Base-by-base conservation (phyloP, 2,888 invertebrate genomes). In the Heteromurus nitidus region DNA sequence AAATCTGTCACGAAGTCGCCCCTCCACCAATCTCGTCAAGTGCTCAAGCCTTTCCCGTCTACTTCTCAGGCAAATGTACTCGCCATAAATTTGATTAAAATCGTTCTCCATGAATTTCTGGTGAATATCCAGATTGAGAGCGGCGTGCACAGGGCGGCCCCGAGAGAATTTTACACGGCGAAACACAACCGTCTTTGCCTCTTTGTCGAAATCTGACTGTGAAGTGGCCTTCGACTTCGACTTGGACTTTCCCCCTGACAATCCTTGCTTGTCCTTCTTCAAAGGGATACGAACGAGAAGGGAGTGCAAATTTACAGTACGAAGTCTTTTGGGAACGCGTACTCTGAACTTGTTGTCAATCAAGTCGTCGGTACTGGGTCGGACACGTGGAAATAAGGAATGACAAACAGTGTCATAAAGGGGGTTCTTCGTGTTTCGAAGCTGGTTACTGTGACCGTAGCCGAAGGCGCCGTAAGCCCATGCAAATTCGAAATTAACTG, bases 101-200 rank as follows among this genome's bases (percentile, higher is more conserved):
- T 86, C 85, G n/a, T 81, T 82, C 44, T 85, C 83, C 60, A 86
- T 62, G 44, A 82, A 82, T 31, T 82, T 82, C 55, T 86, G 85
- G 53, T 84, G 76, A 68, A 86, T 86, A 24, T 84, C 82, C 64
- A 86, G 64, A 68, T 86, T 83, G 13, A 86, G 53, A 16, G 82
- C 80, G 22, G 74, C 83, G 36, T 85, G 82, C 1, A 82, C 68
- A 11, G 85, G 85, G 22, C 70, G 47, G 7, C 85, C 85, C 26
- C 72, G 36, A 3, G 76, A 58, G 31, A 76, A 86, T 31, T 84
- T 83, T 2, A 84, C 85, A 24, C 82, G 80, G 1, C 82, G 72
- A 28, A 84, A 72, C 5, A 76, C 31, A 0, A 85, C 22, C 2
- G 69, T 24, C 31, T 81, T 83, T 16, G 84, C 83, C 55, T 82